These are phyloP conservation scores for Platygyra sinensis DNA, from an alignment of 64 coral and sea anemone species.

Conservation along the genomic window DNA sequence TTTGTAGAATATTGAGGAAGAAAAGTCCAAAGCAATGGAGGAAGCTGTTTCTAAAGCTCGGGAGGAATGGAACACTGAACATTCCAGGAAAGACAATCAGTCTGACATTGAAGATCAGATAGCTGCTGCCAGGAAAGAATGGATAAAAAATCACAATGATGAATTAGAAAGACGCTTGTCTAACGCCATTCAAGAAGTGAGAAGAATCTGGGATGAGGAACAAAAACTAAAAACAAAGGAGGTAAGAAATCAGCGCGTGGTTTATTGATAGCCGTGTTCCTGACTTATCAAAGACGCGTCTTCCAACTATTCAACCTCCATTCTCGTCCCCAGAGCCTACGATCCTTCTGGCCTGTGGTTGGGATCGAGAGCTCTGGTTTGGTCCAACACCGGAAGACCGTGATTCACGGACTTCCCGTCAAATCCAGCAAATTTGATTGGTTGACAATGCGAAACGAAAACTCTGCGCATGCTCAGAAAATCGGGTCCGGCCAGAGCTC, in stretches of 20 bases:
- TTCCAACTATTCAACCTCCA: too few species aligned
- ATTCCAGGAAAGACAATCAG: not conserved
- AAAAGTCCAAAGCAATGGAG: constrained; percentile 2
- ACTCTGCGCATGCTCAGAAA: too few species aligned
- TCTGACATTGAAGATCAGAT: constrained; percentile 25
- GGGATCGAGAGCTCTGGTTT: too few species aligned
- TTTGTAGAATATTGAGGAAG: constrained; percentile 5
- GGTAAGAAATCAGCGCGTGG: not conserved
- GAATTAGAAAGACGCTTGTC: constrained; percentile 56
- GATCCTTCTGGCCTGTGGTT: too few species aligned
- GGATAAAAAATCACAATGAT: constrained; percentile 50
- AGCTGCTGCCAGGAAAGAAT: constrained; percentile 31
- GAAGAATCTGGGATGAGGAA: constrained; percentile 62
- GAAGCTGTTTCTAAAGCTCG: constrained; percentile 36
- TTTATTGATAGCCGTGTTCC: too few species aligned
- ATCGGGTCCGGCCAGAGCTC: too few species aligned
- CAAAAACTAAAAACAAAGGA: constrained; percentile 48
- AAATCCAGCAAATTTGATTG: too few species aligned
- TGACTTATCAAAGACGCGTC: too few species aligned
- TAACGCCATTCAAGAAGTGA: constrained; percentile 57
- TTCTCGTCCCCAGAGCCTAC: too few species aligned
- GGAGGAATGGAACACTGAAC: constrained; percentile 32
- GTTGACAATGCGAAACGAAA: too few species aligned
- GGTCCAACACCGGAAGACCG: too few species aligned
- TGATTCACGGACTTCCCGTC: too few species aligned